These are phyloP conservation scores for Hypomecis punctinalis DNA, from an alignment of 2,888 invertebrate genomes.

Conservation along the genomic window DNA sequence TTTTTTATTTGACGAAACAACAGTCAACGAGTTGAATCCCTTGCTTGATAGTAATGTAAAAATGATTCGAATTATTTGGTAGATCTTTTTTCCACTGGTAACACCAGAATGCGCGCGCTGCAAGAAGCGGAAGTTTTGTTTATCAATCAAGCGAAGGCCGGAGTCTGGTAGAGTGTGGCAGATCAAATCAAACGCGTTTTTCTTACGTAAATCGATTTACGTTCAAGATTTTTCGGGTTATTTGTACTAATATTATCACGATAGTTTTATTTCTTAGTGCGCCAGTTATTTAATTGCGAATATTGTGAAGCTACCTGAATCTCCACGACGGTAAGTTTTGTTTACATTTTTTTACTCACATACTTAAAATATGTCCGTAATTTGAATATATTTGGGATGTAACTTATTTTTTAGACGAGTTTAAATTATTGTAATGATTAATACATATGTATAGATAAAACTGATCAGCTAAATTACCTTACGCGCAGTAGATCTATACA, in stretches of 20 bases:
- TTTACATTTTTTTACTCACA: slow-evolving; percentile 17
- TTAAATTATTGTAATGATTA: too few relatives aligned
- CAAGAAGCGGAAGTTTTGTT: slow-evolving; percentile 77
- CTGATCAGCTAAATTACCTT: too few relatives aligned
- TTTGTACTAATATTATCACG: slow-evolving; percentile 21
- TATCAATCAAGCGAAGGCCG: slow-evolving; percentile 73
- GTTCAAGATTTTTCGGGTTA: slow-evolving; percentile 32
- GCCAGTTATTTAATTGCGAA: slow-evolving; percentile 1
- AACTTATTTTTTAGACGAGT: too few relatives aligned
- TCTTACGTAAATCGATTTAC: slow-evolving; percentile 60
- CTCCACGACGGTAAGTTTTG: slow-evolving; percentile 32
- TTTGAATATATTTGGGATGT: too few relatives aligned
- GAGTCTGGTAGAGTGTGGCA: slow-evolving; percentile 61
- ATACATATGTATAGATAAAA: too few relatives aligned
- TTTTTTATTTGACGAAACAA: too few relatives aligned
- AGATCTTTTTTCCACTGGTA: slow-evolving; percentile 47
- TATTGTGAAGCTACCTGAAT: slow-evolving; percentile 11
- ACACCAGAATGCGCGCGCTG: slow-evolving; percentile 77
- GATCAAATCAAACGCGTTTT: slow-evolving; percentile 46
- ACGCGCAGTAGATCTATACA: too few relatives aligned
- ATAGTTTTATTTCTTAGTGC: slow-evolving; percentile 16
- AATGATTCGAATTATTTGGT: not conserved
- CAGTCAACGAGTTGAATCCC: too few relatives aligned
- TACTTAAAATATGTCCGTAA: too few relatives aligned
- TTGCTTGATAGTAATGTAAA: too few relatives aligned